These are phyloP conservation scores for Nannoperca australis DNA, from an alignment of 2,797 vertebrate genomes.

Conservation along the genomic window DNA sequence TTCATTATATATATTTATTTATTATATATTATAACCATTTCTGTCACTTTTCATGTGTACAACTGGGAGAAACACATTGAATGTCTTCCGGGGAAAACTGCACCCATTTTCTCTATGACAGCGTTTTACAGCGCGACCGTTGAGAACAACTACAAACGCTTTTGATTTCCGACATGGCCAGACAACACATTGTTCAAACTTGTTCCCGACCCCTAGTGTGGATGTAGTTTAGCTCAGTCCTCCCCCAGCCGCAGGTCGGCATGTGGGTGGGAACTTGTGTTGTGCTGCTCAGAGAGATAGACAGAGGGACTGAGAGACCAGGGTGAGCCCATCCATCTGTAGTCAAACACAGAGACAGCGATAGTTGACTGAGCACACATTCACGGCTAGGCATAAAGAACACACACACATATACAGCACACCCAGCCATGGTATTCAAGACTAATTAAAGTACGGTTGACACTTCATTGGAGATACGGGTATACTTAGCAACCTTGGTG, in stretches of 20 bases:
- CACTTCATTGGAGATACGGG: conserved; percentile 60
- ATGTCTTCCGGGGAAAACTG: too few species aligned
- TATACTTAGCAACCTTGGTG: conserved; percentile 38
- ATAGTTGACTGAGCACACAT: conserved; percentile 30
- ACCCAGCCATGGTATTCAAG: conserved; percentile 38
- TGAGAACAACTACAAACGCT: background rate
- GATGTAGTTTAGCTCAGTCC: conserved; percentile 20
- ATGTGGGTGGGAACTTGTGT: conserved; percentile 30
- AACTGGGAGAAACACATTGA: background rate
- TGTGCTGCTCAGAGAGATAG: conserved; percentile 39
- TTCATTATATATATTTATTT: too few species aligned
- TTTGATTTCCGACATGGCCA: background rate
- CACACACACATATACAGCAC: background rate
- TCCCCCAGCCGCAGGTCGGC: conserved; percentile 6
- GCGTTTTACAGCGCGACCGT: background rate
- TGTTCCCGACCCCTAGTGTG: conserved; percentile 7
- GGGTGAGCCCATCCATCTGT: conserved; percentile 44
- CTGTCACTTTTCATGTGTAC: background rate
- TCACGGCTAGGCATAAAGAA: background rate
- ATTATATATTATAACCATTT: too few species aligned
- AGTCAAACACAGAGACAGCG: conserved; percentile 48
- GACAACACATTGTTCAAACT: background rate
- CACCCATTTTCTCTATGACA: background rate
- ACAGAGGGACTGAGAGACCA: conserved; percentile 19
- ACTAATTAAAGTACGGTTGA: conserved; percentile 69